These are phyloP conservation scores for Drosophila ercepeae DNA, from an alignment of 1,140 invertebrate species.

Conservation along the genomic window DNA sequence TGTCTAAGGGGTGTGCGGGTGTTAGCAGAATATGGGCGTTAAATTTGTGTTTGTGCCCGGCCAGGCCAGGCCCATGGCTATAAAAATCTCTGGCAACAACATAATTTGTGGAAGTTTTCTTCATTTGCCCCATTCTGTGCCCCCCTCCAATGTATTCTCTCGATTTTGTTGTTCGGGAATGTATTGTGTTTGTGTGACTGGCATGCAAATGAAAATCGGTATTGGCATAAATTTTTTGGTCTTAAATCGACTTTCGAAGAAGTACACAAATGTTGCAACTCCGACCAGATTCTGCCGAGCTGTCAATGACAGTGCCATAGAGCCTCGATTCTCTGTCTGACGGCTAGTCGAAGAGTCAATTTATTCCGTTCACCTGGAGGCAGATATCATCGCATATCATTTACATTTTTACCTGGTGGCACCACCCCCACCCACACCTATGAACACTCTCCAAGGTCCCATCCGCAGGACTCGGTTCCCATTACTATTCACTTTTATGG, in stretches of 20 bases:
- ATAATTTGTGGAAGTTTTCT: conserved; percentile 31
- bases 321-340: conserved; percentile 5
- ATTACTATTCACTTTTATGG: conserved; percentile 35
- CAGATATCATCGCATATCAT: conserved; percentile 46
- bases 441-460: conserved; percentile 37
- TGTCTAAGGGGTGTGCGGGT: neutral
- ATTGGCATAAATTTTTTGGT: conserved; percentile 42
- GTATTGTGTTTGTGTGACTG: conserved; percentile 30
- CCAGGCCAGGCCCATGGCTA: too few species aligned
- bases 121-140: neutral
- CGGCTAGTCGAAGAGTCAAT: conserved; percentile 34
- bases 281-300: neutral
- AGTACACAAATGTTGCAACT: conserved; percentile 34
- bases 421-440: conserved; percentile 12
- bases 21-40: conserved; percentile 52
- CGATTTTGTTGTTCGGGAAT: conserved; percentile 1
- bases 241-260: conserved; percentile 58
- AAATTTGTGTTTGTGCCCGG: conserved; percentile 48
- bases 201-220: conserved; percentile 58
- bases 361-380: conserved; percentile 50
- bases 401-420: conserved; percentile 51
- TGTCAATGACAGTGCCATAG: conserved; percentile 3
- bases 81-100: conserved; percentile 50
- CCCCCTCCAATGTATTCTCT: neutral
- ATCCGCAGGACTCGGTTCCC: conserved; percentile 14